Percentiles rank a stretch among this genome's conserved stretches.
Evolutionary conservation across 2,797 vertebrate species (phyloP).

Genomic region (Mustela erminea): DNA sequence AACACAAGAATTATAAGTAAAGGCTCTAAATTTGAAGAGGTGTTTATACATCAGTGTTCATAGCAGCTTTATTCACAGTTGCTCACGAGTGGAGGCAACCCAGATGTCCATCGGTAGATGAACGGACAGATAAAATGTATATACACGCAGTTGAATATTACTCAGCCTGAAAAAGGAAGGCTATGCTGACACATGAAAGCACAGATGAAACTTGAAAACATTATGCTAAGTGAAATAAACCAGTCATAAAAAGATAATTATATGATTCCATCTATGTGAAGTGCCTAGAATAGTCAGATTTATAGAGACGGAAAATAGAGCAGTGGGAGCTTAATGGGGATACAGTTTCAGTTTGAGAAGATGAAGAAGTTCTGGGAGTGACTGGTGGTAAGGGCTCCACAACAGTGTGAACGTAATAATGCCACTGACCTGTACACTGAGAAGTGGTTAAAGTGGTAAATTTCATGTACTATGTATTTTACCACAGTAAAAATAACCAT

Average conservation of each 20-base stretch:
- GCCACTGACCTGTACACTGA: not conserved
- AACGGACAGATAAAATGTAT: not conserved
- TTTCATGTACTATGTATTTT: not conserved
- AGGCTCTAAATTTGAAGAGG: not conserved
- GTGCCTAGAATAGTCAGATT: not conserved
- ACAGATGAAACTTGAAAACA: not conserved
- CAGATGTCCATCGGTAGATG: not conserved
- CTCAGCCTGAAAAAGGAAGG: slow-evolving; percentile 5
- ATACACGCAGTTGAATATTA: not conserved
- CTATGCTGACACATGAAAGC: not conserved
- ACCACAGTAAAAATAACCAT: not conserved
- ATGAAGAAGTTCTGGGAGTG: not conserved
- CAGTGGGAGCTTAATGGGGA: not conserved
- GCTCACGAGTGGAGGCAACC: not conserved
- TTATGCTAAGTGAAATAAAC: slow-evolving; percentile 7
- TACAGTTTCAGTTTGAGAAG: slow-evolving; percentile 5
- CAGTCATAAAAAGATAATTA: not conserved
- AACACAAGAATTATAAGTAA: not conserved
- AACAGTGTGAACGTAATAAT: not conserved
- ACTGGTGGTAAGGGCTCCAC: not conserved
- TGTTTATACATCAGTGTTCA: not conserved
- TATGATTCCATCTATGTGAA: not conserved
- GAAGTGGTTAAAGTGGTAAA: not conserved
- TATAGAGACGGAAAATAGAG: not conserved
- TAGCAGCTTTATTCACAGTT: not conserved